Percentiles rank a stretch among this genome's conserved stretches.
Evolutionary conservation across 2,797 vertebrate genomes (phyloP).

Genomic region (Geotrypetes seraphini): DNA sequence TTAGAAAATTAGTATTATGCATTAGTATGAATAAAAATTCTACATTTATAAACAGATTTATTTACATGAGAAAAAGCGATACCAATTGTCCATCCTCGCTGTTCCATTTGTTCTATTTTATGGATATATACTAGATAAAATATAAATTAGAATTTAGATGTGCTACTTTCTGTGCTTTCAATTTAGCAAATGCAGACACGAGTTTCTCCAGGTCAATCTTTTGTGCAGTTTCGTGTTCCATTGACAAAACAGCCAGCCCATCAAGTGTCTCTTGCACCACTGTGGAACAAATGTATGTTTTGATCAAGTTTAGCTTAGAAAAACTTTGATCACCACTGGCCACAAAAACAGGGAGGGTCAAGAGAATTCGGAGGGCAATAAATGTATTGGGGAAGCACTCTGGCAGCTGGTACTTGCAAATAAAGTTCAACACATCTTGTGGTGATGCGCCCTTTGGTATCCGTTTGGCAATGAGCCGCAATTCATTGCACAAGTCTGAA

Average conservation of each 20-base stretch:
- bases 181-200: too few relatives aligned
- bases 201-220: too few relatives aligned
- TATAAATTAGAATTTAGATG: too few relatives aligned
- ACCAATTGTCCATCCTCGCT: too few relatives aligned
- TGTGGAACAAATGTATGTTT: not conserved
- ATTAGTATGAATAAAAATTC: too few relatives aligned
- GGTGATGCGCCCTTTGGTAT: not conserved
- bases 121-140: too few relatives aligned
- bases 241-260: not conserved
- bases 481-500: not conserved
- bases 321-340: not conserved
- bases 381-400: not conserved
- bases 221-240: too few relatives aligned
- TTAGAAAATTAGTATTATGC: too few relatives aligned
- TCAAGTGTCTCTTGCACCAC: not conserved
- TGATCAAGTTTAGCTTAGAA: not conserved
- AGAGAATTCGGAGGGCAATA: not conserved
- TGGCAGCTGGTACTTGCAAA: not conserved
- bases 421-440: not conserved
- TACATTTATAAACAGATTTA: too few relatives aligned
- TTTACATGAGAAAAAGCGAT: too few relatives aligned
- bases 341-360: not conserved
- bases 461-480: not conserved
- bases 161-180: too few relatives aligned
- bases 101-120: too few relatives aligned